Base-by-base conservation (phyloP, 2,888 invertebrate species). In the Hypercompe scribonia region DNA sequence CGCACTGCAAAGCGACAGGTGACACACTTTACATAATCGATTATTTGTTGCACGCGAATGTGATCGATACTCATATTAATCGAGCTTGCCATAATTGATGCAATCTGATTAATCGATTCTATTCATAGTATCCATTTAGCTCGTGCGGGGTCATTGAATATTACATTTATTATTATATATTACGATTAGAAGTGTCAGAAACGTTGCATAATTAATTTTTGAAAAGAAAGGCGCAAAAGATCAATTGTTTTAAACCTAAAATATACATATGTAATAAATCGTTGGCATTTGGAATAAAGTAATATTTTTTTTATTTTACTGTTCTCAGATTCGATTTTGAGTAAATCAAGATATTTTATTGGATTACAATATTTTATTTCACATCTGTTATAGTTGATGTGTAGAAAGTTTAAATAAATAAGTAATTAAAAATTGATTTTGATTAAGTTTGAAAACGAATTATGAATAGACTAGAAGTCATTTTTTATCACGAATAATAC, bases 11-110 rank as follows among this genome's bases (percentile, higher is more conserved):
- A 72, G 80, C 79, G 84, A 84, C 87, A 89, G 86, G 88, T 89
- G 89, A 87, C 90, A 90, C 84, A 86, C 81, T 87, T 88, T 85
- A 84, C 84, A 85, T 87, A 88, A 90, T 85, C 83, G 81, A 86
- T 85, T 84, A 86, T 82, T 86, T 83, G 79, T 84, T 82, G 78
- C 83, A 79, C 72, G 61, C 76, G 74, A 78, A 71, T 74, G 65
- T 69, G 84, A 82, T 82, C 82, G 87, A 85, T 87, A 82, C 79
- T 83, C 78, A 81, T 81, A 78, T 79, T 78, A 73, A 79, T 79
- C 68, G 28, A 65, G 70, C 73, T 70, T 75, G 69, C 74, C 65
- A 71, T 84, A 78, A 80, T 81, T 54, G 81, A 82, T 81, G 79
- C 79, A 82, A 79, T 72, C 81, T 81, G 78, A 79, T 79, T 78